Base-by-base conservation (phyloP, 2,113 vertebrate species). In the Zapornia atra region DNA sequence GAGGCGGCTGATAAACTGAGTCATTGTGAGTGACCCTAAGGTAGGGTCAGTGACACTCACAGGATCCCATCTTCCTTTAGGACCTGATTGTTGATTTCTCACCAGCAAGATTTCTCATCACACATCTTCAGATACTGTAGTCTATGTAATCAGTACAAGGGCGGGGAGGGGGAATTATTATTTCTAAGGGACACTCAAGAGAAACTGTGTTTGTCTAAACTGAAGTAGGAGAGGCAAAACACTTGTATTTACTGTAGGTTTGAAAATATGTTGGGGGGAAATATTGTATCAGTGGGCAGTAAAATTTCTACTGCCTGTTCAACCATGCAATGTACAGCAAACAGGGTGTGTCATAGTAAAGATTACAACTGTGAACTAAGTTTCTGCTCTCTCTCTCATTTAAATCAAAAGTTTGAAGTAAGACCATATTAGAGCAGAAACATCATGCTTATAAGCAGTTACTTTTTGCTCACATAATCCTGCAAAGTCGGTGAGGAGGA, bases 271-370 rank as follows among this genome's bases (percentile, higher is more conserved):
- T 64, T 73, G 53, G 65, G 79, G 70, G 60, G 60, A 88, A 94
- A 25, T 46, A 56, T 42, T 77, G 19, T 81, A 73, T 94, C 86
- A 78, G 51, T 92, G 38, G 46, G 48, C 91, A 75, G 42, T 86
- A 75, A 71, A 78, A 92, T 91, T 92, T 91, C 69, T 92, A 40
- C 77, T 84, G 60, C 71, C 46, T 92, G 21, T 84, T 91, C 72
- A 94, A 89, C 80, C 86, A 75, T 88, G 82, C 86, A 87, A 91
- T 73, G 46, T 34, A 50, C 28, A 73, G 59, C 83, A 86, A 88
- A 56, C 56, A 68, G 88, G 71, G 71, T 83, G 54, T 86, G 68
- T 93, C 79, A 60, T 54, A 42, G 79, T 60, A 68, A 83, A 83
- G 68, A 80, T 81, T 81, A 54, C 44, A 63, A 19, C 28, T 59